Evolutionary conservation across 2,797 vertebrate genomes (phyloP), one percentile per base, ranked within the genome.

Genomic region (Pseudotriccus pelzelni): DNA sequence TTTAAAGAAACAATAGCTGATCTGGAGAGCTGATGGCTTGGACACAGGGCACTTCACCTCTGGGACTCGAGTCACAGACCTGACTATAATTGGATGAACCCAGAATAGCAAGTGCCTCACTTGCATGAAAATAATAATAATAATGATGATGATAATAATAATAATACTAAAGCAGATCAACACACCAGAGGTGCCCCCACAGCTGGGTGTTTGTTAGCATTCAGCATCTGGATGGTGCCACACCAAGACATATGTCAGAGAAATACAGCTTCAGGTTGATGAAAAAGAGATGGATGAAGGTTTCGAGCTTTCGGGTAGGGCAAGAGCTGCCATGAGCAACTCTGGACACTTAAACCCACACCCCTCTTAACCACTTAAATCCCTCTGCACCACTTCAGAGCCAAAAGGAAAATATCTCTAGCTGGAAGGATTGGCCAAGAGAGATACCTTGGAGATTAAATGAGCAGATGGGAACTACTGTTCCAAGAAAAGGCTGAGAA

Each of bases 1-100:
- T 97, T 97, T 96, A 95, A 96, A 96, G 92, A 92, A 96, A 95
- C 90, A 96, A 96, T 76, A 85, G 89, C 86, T 97, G 96, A 96
- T 96, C 95, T 94, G 89, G 96, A 89, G 90, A 82, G 85, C n/a
- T 96, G 96, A 96, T 86, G 83, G 85, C 88, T 93, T 80, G 97
- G 95, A 83, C 94, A 93, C 13, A 9, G 56, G 83, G 76, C 49
- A 47, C 44, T 88, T 91, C 75, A 94, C 92, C 95, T 91, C 50
- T 69, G 91, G 95, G 94, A 96, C 81, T 44, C 2, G 2, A 44
- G 60, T 62, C 62, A 53, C 37, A 84, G 60, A 64, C 94, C 63
- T 60, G 36, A 2, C n/a, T 30, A 34, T 93, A 96, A 97, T 84
- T 93, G 74, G 60, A 84, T 34, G 74, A 92, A 85, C 76, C 30